Evolutionary conservation across 2,797 vertebrate species (phyloP).

Genomic region (Geotrypetes seraphini): DNA sequence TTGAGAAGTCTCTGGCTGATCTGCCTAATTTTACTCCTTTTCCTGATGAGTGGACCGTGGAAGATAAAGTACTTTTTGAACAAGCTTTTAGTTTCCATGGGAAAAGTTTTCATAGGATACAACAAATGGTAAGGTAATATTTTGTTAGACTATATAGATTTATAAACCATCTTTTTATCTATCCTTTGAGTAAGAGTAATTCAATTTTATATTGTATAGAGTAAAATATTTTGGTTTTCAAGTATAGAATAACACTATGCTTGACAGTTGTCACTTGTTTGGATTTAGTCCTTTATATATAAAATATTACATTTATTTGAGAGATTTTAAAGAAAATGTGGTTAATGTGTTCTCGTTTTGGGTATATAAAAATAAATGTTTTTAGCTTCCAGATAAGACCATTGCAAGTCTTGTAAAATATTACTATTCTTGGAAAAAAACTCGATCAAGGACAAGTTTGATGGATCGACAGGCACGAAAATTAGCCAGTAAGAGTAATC

Average conservation of each 20-base stretch:
- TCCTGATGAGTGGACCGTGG: constrained; percentile 96
- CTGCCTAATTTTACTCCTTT: constrained; percentile 96
- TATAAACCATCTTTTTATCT: too few species aligned
- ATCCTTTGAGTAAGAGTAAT: too few species aligned
- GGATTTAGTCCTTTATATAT: too few species aligned
- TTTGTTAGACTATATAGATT: constrained; percentile 22
- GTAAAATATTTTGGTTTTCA: too few species aligned
- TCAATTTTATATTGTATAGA: too few species aligned
- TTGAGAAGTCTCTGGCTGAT: constrained; percentile 92
- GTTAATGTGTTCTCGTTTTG: too few species aligned
- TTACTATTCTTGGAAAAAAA: constrained; percentile 98
- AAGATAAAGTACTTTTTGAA: constrained; percentile 95
- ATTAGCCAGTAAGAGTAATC: constrained; percentile 80
- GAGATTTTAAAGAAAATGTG: too few species aligned
- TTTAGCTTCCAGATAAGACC: constrained; percentile 85
- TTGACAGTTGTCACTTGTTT: too few species aligned
- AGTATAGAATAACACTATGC: too few species aligned
- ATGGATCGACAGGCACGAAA: constrained; percentile 96
- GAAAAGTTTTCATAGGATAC: constrained; percentile 97
- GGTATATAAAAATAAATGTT: constrained; percentile 21
- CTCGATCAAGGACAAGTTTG: constrained; percentile 88
- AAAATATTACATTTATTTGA: too few species aligned
- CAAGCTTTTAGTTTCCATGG: constrained; percentile 97
- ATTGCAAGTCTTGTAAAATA: constrained; percentile 97
- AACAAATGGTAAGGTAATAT: constrained; percentile 79